phyloP scores from a whole-genome alignment of 2,113 vertebrate species.

The Verasper variegatus region DNA sequence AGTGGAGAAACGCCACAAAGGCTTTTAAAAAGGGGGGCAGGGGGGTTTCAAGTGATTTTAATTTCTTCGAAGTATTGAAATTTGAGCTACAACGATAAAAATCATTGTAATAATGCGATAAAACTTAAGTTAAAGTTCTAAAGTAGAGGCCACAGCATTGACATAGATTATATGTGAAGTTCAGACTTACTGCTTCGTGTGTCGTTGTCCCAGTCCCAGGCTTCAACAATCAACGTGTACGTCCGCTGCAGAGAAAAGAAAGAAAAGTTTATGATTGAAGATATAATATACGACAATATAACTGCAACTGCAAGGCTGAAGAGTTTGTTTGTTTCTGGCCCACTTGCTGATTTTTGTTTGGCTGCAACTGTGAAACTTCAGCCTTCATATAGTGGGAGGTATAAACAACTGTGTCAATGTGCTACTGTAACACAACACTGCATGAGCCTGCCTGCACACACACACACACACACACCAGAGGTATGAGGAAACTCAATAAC shows the following conservation, averaged over 20 bases:
- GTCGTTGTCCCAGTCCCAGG: slow-evolving; percentile 96
- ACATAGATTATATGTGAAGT: not conserved
- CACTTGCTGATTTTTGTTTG: not conserved
- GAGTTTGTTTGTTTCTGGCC: not conserved
- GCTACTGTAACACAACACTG: not conserved
- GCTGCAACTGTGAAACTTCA: not conserved
- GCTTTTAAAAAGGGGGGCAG: too few species aligned
- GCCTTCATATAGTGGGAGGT: not conserved
- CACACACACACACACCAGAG: not conserved
- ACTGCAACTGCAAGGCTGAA: not conserved
- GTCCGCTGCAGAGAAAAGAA: slow-evolving; percentile 84
- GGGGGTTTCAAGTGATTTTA: too few species aligned
- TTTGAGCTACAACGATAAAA: too few species aligned
- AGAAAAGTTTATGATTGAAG: not conserved
- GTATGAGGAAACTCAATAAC: not conserved
- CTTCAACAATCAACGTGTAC: slow-evolving; percentile 92
- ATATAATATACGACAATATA: not conserved
- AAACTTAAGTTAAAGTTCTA: too few species aligned
- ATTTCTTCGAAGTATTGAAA: too few species aligned
- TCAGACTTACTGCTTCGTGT: slow-evolving; percentile 89
- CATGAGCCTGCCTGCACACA: not conserved
- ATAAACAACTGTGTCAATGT: not conserved
- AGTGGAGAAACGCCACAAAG: too few species aligned
- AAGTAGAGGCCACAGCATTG: not conserved
- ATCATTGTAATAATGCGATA: too few species aligned